Percentiles rank a stretch among this genome's conserved stretches.
Conservation (phyloP, 2,888 invertebrate species). For the Temnothorax rugatulus region DNA sequence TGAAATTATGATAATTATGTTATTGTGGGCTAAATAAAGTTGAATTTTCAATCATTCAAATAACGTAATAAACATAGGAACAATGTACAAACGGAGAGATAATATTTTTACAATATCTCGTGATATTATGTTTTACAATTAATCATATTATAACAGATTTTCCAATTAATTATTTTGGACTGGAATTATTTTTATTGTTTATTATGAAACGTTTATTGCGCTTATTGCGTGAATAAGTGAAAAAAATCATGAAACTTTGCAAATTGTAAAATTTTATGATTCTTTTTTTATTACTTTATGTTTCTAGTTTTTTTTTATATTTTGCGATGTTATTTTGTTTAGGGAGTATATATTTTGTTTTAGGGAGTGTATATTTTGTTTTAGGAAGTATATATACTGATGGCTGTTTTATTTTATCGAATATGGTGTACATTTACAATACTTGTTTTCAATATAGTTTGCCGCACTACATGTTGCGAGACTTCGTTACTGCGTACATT, state of each 20-base stretch:
- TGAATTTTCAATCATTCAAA: background rate
- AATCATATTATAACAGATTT: constrained; percentile 24
- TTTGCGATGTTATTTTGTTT: background rate
- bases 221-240: background rate
- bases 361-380: background rate
- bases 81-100: background rate
- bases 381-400: background rate
- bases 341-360: background rate
- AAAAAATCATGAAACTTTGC: background rate
- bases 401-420: background rate
- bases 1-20: constrained; percentile 14
- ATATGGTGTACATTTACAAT: background rate
- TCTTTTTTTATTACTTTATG: background rate
- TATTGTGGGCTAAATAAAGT: background rate
- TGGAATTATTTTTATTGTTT: background rate
- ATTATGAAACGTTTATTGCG: background rate
- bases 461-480: background rate
- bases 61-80: constrained; percentile 3
- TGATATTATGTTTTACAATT: background rate
- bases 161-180: background rate
- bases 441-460: constrained; percentile 7
- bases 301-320: background rate
- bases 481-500: constrained; percentile 46
- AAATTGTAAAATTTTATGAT: background rate
- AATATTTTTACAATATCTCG: constrained; percentile 12